Evolutionary conservation across 2,113 vertebrate genomes (phyloP).

Genomic region (Campylorhamphus procurvoides): DNA sequence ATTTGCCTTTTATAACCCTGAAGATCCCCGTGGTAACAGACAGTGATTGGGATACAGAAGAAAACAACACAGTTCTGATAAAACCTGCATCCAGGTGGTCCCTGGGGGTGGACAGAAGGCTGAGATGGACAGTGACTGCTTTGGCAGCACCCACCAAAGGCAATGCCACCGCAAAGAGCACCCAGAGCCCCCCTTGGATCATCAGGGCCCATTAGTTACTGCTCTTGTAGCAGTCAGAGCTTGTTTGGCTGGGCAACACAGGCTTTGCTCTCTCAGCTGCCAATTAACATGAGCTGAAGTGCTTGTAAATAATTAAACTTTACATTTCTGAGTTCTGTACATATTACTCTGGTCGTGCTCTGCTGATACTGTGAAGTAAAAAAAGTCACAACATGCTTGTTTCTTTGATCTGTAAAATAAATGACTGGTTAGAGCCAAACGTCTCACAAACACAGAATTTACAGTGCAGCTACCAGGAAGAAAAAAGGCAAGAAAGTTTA

Average conservation of each 20-base stretch:
- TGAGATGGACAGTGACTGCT: neutral
- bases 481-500: neutral
- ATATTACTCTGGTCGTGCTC: neutral
- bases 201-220: neutral
- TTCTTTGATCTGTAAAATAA: conserved; percentile 5
- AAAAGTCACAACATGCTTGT: neutral
- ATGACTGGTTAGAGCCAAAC: neutral
- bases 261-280: neutral
- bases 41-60: neutral
- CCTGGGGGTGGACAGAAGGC: neutral
- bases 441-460: neutral
- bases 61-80: conserved; percentile 39
- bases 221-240: neutral
- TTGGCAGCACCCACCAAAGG: neutral
- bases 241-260: neutral
- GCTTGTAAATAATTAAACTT: neutral
- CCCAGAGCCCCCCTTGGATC: rapidly evolving
- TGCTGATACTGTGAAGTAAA: neutral
- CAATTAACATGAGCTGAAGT: neutral
- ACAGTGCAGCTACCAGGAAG: neutral
- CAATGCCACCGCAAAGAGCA: neutral
- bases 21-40: conserved; percentile 5
- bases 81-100: neutral
- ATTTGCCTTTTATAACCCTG: neutral
- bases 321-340: neutral